Evolutionary conservation across 2,113 vertebrate species (phyloP).

Genomic region (Brachypodius melanocephalos): DNA sequence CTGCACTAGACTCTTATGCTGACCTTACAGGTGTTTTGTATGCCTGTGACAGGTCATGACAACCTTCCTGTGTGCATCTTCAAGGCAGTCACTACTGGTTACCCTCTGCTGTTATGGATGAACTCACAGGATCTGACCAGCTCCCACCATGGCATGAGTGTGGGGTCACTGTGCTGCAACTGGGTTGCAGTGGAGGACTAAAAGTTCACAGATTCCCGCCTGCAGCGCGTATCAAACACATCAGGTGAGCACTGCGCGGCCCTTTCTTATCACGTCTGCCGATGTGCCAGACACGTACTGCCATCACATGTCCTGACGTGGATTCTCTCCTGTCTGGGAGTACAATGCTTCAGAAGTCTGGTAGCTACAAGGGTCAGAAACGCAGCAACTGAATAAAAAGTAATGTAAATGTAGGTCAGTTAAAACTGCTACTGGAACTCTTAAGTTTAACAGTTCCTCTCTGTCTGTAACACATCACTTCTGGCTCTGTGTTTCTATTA

Average conservation of each 20-base stretch:
- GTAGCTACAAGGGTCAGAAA: neutral
- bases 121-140: neutral
- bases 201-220: neutral
- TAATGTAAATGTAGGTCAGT: neutral
- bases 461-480: neutral
- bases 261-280: neutral
- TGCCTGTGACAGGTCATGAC: neutral
- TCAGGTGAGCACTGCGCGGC: neutral
- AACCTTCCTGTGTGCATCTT: neutral
- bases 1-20: neutral
- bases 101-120: neutral
- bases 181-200: rapidly evolving
- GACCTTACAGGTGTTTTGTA: neutral
- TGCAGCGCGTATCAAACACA: rapidly evolving
- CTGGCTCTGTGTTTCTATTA: neutral
- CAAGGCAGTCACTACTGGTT: neutral
- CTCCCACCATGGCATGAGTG: neutral
- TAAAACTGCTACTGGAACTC: neutral
- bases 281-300: neutral
- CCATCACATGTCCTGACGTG: neutral
- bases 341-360: neutral
- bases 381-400: neutral
- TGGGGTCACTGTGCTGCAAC: neutral
- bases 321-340: neutral
- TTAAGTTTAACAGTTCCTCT: neutral